Evolutionary conservation across 2,113 vertebrate genomes (phyloP).

Genomic region (Prinia subflava): DNA sequence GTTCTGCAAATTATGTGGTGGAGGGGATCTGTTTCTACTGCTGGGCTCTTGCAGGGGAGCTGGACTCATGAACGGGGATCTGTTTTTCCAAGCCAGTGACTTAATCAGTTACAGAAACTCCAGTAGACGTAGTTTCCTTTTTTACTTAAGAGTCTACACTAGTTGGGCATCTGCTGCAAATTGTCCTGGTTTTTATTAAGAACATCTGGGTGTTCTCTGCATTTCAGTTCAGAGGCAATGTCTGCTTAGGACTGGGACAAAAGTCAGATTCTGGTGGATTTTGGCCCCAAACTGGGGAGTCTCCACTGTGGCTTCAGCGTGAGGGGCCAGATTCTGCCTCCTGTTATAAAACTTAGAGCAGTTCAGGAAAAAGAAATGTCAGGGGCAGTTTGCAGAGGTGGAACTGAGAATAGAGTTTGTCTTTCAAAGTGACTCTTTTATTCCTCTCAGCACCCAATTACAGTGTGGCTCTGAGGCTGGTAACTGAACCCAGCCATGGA

Average conservation of each 20-base stretch:
- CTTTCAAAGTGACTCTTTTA: background rate
- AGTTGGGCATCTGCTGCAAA: background rate
- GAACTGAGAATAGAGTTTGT: background rate
- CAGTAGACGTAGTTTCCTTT: background rate
- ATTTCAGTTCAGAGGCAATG: background rate
- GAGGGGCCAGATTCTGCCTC: background rate
- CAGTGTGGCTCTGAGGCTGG: background rate
- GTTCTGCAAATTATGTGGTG: background rate
- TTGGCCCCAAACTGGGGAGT: background rate
- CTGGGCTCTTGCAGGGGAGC: background rate
- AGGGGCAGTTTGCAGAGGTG: background rate
- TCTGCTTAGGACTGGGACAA: background rate
- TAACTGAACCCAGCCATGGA: conserved; percentile 5
- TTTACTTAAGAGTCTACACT: background rate
- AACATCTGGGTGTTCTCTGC: background rate
- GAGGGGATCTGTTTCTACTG: background rate
- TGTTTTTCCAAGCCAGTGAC: background rate
- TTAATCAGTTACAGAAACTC: conserved; percentile 29
- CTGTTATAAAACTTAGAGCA: background rate
- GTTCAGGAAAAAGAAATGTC: background rate
- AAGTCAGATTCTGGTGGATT: background rate
- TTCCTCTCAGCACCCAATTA: conserved; percentile 31
- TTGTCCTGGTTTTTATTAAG: background rate
- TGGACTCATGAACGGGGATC: background rate
- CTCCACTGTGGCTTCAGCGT: background rate